phyloP scores from a whole-genome alignment of 2,113 vertebrate species.

The Psilopogon haemacephalus region DNA sequence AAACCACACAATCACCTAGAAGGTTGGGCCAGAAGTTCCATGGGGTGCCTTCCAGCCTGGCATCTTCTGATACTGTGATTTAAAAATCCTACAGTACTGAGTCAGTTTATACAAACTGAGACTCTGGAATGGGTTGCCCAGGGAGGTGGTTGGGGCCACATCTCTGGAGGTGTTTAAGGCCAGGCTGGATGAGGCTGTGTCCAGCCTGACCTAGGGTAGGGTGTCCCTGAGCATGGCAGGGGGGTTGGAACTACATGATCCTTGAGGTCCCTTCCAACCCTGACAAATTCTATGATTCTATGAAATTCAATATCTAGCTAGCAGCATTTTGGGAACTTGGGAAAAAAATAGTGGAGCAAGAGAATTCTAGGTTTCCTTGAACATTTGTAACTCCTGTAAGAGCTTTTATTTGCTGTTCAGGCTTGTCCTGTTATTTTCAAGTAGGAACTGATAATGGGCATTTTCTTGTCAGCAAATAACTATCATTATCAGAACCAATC shows the following conservation, averaged over 20 bases:
- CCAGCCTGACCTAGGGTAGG: too few relatives aligned
- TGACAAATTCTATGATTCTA: too few relatives aligned
- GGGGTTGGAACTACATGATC: too few relatives aligned
- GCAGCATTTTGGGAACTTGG: background rate
- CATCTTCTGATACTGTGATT: background rate
- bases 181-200: too few relatives aligned
- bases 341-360: background rate
- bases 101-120: background rate
- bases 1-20: too few relatives aligned
- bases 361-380: background rate
- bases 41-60: too few relatives aligned
- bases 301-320: background rate
- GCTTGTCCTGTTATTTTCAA: background rate
- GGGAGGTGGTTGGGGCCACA: too few relatives aligned
- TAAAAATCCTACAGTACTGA: background rate
- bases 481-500: background rate
- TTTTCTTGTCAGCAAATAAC: conserved; percentile 23
- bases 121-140: too few relatives aligned
- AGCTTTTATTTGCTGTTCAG: background rate
- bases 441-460: background rate
- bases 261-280: too few relatives aligned
- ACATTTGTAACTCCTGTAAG: background rate
- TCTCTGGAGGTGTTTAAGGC: too few relatives aligned
- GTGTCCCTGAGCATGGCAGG: too few relatives aligned
- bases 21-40: too few relatives aligned